Conservation (phyloP, 1,140 invertebrate genomes). For the Ips nitidus region DNA sequence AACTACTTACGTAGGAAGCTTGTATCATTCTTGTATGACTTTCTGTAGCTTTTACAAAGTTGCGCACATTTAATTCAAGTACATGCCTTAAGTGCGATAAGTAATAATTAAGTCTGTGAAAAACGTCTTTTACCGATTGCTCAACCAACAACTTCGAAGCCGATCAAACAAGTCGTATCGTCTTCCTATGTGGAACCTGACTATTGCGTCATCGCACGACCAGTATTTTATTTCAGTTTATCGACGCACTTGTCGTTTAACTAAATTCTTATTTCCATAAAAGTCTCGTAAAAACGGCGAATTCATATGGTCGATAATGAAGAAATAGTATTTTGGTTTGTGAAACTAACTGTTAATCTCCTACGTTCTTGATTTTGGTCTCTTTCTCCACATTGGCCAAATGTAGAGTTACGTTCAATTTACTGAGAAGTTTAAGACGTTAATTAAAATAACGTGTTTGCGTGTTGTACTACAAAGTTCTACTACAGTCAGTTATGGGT, state of each 20-base stretch:
- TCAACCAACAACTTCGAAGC: too few species aligned
- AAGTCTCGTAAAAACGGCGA: slow-evolving; percentile 37
- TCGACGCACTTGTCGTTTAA: slow-evolving; percentile 26
- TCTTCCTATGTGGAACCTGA: slow-evolving; percentile 15
- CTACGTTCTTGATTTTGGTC: slow-evolving; percentile 15
- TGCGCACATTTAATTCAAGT: neutral
- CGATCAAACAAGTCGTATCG: neutral
- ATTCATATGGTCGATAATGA: slow-evolving; percentile 37
- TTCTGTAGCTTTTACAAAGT: too few species aligned
- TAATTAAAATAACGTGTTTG: too few species aligned
- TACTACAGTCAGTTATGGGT: too few species aligned
- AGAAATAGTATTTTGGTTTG: slow-evolving; percentile 36
- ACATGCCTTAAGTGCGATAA: neutral
- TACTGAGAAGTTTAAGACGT: too few species aligned
- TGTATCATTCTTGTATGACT: too few species aligned
- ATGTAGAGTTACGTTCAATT: too few species aligned
- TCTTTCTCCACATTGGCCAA: too few species aligned
- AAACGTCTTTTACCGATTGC: too few species aligned
- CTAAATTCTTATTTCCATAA: slow-evolving; percentile 36
- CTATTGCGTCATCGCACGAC: slow-evolving; percentile 25
- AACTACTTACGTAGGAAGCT: too few species aligned
- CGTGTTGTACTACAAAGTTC: too few species aligned
- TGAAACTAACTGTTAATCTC: slow-evolving; percentile 25
- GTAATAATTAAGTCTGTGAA: neutral
- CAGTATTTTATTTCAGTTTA: slow-evolving; percentile 34